Percentiles rank a stretch among this genome's conserved stretches.
Conservation (phyloP, 1,140 invertebrate genomes). For the Pseudomyrmex flavicornis region DNA sequence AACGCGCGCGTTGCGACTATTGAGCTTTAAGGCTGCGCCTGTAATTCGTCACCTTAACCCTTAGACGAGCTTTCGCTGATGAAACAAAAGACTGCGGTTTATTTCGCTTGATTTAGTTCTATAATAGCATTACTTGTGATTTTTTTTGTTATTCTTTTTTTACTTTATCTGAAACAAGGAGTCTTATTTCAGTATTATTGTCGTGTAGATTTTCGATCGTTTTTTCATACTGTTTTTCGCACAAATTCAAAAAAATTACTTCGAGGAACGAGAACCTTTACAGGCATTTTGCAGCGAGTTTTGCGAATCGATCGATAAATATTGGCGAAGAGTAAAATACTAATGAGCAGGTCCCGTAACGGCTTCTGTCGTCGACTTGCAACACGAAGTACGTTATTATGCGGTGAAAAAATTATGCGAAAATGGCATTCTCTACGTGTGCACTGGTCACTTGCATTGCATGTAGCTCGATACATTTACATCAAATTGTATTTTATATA, state of each 20-base stretch:
- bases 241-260: background rate
- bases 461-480: background rate
- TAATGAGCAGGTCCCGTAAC: slow-evolving; percentile 6
- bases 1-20: background rate
- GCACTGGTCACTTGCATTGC: slow-evolving; percentile 11
- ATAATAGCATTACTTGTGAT: too few species aligned
- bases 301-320: slow-evolving; percentile 6
- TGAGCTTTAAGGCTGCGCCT: slow-evolving; percentile 46
- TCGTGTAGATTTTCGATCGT: background rate
- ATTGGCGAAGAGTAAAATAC: slow-evolving; percentile 6
- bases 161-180: too few species aligned
- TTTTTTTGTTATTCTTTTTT: too few species aligned
- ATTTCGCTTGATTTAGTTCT: too few species aligned
- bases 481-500: too few species aligned
- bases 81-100: too few species aligned
- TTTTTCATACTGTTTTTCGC: background rate
- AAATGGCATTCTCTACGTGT: background rate
- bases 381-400: slow-evolving; percentile 50
- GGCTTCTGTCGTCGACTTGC: background rate
- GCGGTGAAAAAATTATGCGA: slow-evolving; percentile 63
- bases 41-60: slow-evolving; percentile 55
- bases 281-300: background rate
- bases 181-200: too few species aligned
- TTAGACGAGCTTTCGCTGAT: slow-evolving; percentile 33
- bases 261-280: background rate